Conservation (phyloP, 2,797 vertebrate genomes). For the Pampus argenteus region DNA sequence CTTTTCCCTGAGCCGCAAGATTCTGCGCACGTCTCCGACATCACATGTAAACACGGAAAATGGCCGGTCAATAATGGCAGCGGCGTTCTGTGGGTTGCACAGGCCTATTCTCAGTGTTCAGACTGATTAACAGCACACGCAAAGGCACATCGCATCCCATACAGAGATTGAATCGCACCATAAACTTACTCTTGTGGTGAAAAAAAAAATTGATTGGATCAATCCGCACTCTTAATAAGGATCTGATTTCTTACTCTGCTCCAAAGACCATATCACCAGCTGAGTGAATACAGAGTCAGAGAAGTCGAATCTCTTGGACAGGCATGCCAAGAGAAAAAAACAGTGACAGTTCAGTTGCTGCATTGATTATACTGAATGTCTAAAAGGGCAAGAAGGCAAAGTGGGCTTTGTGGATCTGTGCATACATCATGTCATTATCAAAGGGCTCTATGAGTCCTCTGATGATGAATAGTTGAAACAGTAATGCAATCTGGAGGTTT, state of each 20-base stretch:
- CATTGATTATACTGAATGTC: constrained; percentile 73
- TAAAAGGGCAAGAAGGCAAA: constrained; percentile 30
- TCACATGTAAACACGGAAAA: no score
- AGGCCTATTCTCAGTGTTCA: constrained; percentile 11
- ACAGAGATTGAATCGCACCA: constrained; percentile 62
- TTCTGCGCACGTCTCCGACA: no score
- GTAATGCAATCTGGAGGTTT: constrained; percentile 34
- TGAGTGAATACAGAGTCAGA: constrained; percentile 60
- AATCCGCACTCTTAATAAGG: constrained; percentile 72
- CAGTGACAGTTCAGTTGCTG: constrained; percentile 54
- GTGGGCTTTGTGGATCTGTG: constrained; percentile 12
- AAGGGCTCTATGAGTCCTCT: constrained; percentile 23
- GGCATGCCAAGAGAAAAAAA: constrained; percentile 29
- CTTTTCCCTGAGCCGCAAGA: no score
- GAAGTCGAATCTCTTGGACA: constrained; percentile 55
- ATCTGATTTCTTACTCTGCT: constrained; percentile 68
- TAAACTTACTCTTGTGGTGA: constrained; percentile 66
- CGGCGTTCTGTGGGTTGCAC: no score
- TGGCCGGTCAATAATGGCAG: no score
- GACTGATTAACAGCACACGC: constrained; percentile 19
- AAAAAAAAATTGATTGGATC: constrained; percentile 75
- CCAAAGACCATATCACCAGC: constrained; percentile 50
- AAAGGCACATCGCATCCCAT: constrained; percentile 57
- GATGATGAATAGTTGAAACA: constrained; percentile 49
- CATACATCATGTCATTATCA: constrained; percentile 45